These are phyloP conservation scores for Rhinichthys osculus DNA, from an alignment of 2,797 vertebrate species.

Conservation along the genomic window DNA sequence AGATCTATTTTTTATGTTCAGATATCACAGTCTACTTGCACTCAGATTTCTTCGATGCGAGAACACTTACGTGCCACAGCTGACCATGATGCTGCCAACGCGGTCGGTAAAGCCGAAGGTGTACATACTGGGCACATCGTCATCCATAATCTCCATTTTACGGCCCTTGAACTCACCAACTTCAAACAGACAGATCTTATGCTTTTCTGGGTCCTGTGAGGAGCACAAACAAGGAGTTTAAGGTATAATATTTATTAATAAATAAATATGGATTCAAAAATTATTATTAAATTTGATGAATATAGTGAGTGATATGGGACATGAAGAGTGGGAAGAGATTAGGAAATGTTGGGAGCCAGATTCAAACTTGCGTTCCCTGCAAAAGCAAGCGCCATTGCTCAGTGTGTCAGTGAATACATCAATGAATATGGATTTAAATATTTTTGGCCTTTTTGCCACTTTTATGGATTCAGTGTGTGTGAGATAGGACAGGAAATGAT, in stretches of 20 bases:
- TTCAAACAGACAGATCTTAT: slow-evolving; percentile 78
- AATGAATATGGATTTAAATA: neutral
- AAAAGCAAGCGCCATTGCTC: neutral
- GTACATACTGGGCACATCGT: slow-evolving; percentile 70
- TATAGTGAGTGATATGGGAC: neutral
- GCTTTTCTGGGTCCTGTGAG: slow-evolving; percentile 76
- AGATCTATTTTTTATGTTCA: slow-evolving; percentile 14
- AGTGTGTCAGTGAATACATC: neutral
- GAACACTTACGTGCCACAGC: slow-evolving; percentile 78
- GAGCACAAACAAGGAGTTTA: neutral
- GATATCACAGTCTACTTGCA: neutral
- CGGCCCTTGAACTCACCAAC: slow-evolving; percentile 66
- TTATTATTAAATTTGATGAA: neutral
- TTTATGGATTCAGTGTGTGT: neutral
- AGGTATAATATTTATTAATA: neutral
- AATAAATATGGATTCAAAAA: neutral
- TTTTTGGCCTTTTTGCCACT: neutral
- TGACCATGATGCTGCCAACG: slow-evolving; percentile 72
- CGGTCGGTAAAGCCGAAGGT: slow-evolving; percentile 68
- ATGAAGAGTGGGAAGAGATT: neutral
- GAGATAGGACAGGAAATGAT: neutral
- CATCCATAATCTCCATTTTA: slow-evolving; percentile 72
- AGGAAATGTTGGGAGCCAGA: neutral
- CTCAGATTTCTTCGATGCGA: neutral
- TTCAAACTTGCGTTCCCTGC: neutral